Conservation (phyloP, 2,888 invertebrate species). For the Globia sparganii region DNA sequence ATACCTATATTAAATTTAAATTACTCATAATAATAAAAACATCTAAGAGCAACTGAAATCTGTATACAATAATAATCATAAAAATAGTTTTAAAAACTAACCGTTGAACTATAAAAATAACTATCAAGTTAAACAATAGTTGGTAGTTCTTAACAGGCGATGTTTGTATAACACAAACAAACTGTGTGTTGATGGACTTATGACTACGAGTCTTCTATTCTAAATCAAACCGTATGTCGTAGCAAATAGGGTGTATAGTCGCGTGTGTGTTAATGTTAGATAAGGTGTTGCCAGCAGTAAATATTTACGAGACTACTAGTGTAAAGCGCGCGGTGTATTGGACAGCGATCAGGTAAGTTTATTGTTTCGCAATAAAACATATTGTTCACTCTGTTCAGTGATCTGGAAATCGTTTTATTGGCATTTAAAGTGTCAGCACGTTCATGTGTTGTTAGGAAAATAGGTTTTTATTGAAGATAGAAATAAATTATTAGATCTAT, state of each 20-base stretch:
- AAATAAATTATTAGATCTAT: background rate
- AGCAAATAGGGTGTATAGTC: conserved; percentile 59
- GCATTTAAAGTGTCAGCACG: conserved; percentile 27
- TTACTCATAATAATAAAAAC: conserved; percentile 26
- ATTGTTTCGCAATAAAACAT: conserved; percentile 63
- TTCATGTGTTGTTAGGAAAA: conserved; percentile 19
- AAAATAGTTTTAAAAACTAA: conserved; percentile 66
- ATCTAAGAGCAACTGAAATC: conserved; percentile 39
- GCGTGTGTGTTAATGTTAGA: conserved; percentile 55
- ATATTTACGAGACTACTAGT: conserved; percentile 72
- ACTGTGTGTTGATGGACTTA: conserved; percentile 72
- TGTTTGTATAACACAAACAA: conserved; percentile 73
- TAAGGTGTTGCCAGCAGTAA: conserved; percentile 76
- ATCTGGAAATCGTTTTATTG: conserved; percentile 38
- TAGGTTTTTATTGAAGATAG: conserved; percentile 13
- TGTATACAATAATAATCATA: conserved; percentile 71
- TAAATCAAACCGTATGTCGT: conserved; percentile 57
- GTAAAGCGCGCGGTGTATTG: conserved; percentile 59
- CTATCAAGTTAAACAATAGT: conserved; percentile 78
- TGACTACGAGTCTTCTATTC: conserved; percentile 28
- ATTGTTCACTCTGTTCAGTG: conserved; percentile 30
- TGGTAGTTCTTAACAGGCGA: conserved; percentile 70
- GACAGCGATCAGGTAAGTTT: conserved; percentile 70
- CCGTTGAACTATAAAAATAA: conserved; percentile 77
- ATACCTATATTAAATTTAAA: background rate